Evolutionary conservation across 1,140 invertebrate species (phyloP).

Genomic region (Paraescarpia echinospica): DNA sequence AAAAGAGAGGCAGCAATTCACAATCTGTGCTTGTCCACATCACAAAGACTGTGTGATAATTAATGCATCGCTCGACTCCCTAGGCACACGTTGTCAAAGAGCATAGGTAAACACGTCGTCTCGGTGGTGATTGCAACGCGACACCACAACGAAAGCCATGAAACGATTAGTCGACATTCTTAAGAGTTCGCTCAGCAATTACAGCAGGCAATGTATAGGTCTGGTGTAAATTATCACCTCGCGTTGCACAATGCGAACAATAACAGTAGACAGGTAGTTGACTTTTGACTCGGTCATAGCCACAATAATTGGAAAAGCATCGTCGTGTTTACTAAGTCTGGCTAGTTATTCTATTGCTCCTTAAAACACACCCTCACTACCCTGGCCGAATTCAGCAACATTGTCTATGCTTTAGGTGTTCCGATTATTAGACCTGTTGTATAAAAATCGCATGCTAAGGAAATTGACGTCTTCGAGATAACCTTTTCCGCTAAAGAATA

Average conservation of each 20-base stretch:
- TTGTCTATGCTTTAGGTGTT: no score
- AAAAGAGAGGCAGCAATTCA: neutral
- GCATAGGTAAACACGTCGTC: neutral
- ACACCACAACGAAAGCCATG: neutral
- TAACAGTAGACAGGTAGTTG: neutral
- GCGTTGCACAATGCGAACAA: neutral
- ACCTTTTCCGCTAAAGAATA: no score
- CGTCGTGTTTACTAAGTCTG: no score
- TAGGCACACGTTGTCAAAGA: neutral
- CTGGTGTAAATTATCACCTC: neutral
- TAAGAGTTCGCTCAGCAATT: neutral
- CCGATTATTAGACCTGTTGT: no score
- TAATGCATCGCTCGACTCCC: neutral
- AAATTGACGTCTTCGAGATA: no score
- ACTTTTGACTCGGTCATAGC: neutral
- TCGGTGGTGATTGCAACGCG: neutral
- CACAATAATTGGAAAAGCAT: neutral
- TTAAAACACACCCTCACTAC: no score
- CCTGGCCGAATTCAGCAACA: no score
- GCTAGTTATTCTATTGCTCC: no score
- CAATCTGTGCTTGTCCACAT: neutral
- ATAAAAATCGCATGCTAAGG: no score
- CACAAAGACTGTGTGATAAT: neutral
- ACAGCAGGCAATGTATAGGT: neutral
- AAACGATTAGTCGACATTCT: neutral